Percentiles rank a stretch among this genome's conserved stretches.
Evolutionary conservation across 2,113 vertebrate species (phyloP).

Genomic region (Sebastes fasciatus): DNA sequence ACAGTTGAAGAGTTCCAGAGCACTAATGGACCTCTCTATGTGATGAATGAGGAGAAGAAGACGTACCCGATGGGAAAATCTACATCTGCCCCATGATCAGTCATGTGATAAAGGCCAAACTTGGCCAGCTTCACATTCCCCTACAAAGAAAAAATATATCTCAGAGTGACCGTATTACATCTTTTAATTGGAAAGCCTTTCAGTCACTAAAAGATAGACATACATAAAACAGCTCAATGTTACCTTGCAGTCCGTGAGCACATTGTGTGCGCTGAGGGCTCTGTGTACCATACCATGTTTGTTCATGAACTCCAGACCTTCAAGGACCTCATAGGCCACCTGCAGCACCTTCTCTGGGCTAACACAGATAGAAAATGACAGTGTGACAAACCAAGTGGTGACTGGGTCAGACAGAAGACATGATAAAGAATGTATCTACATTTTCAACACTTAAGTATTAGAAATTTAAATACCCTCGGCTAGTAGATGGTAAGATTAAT

Average conservation of each 20-base stretch:
- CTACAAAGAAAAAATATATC: constrained; percentile 74
- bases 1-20: constrained; percentile 46
- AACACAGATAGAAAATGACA: constrained; percentile 52
- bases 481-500: constrained; percentile 49
- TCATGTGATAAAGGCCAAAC: constrained; percentile 99
- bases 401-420: background rate
- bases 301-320: constrained; percentile 96
- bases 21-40: constrained; percentile 19
- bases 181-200: background rate
- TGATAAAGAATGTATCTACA: background rate
- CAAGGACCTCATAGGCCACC: constrained; percentile 92
- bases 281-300: constrained; percentile 94
- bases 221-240: background rate
- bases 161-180: constrained; percentile 4
- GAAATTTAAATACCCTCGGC: background rate
- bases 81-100: constrained; percentile 95
- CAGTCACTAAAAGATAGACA: background rate
- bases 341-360: constrained; percentile 89
- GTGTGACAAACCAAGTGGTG: background rate
- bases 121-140: constrained; percentile 95
- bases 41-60: constrained; percentile 47
- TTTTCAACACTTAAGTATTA: background rate
- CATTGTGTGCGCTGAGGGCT: constrained; percentile 91
- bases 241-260: constrained; percentile 95
- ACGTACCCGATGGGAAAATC: constrained; percentile 98